A percentile compares a stretch with the other conserved stretches of the same genome.
Evolutionary conservation across 1,140 invertebrate species (phyloP).

Genomic region (Drosophila truncata): DNA sequence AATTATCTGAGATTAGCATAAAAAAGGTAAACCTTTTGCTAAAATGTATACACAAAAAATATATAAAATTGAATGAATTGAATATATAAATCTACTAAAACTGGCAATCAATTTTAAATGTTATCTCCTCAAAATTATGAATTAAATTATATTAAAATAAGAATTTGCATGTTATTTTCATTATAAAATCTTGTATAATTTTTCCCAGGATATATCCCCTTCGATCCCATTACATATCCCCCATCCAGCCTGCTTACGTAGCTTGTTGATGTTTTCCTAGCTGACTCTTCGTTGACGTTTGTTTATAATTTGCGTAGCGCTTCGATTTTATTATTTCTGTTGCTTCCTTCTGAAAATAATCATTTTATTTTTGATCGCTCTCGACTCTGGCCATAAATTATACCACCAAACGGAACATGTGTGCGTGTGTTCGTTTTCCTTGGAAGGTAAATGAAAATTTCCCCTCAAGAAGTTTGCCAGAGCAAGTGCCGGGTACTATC

Average conservation of each 20-base stretch:
- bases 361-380: slow-evolving; percentile 69
- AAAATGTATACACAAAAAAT: no score
- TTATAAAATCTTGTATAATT: no score
- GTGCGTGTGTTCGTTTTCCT: slow-evolving; percentile 40
- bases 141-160: no score
- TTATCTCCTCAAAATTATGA: no score
- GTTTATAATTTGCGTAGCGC: slow-evolving; percentile 68
- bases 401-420: slow-evolving; percentile 52
- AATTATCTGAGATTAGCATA: no score
- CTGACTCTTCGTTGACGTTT: slow-evolving; percentile 58
- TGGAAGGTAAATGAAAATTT: slow-evolving; percentile 31
- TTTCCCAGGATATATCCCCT: slow-evolving; percentile 12
- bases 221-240: not conserved
- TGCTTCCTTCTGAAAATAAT: slow-evolving; percentile 62
- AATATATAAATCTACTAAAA: no score
- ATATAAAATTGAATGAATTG: no score
- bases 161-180: no score
- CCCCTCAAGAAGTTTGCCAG: slow-evolving; percentile 4
- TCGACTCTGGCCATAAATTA: slow-evolving; percentile 63
- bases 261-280: slow-evolving; percentile 44
- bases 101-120: no score
- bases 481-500: slow-evolving; percentile 28
- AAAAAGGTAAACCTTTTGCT: no score
- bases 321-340: slow-evolving; percentile 46
- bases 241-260: slow-evolving; percentile 28